These are phyloP conservation scores for Heteromurus nitidus DNA, from an alignment of 2,888 invertebrate species.

Conservation along the genomic window DNA sequence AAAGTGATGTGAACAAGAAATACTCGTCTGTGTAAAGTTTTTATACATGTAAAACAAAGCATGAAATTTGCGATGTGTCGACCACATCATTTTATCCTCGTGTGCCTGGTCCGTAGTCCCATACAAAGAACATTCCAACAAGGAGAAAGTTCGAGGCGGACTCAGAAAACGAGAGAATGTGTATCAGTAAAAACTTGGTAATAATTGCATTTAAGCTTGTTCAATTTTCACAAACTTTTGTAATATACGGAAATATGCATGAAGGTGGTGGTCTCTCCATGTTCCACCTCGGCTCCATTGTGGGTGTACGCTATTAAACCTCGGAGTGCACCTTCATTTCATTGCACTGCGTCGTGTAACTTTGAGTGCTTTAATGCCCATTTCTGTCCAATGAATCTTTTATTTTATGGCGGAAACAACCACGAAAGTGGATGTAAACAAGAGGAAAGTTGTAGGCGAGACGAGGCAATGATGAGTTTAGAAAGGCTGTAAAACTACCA, in stretches of 20 bases:
- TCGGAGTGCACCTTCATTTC: not conserved
- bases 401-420: constrained; percentile 45
- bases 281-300: not conserved
- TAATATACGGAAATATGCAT: constrained; percentile 34
- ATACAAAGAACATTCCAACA: no score
- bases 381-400: constrained; percentile 57
- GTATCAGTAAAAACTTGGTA: constrained; percentile 42
- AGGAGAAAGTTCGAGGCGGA: not conserved
- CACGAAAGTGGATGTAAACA: constrained; percentile 49
- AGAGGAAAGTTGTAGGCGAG: not conserved
- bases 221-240: constrained; percentile 44
- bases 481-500: not conserved
- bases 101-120: no score
- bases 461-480: not conserved
- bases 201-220: constrained; percentile 57
- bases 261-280: constrained; percentile 18
- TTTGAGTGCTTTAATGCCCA: constrained; percentile 48
- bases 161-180: not conserved
- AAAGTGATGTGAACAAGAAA: no score
- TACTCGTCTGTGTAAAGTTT: no score
- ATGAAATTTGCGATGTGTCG: no score
- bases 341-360: constrained; percentile 27
- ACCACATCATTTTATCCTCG: constrained; percentile 19
- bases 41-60: no score
- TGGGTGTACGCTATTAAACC: not conserved